Conservation (phyloP, 2,888 invertebrate genomes). For the Venustoraphidia nigricollis region DNA sequence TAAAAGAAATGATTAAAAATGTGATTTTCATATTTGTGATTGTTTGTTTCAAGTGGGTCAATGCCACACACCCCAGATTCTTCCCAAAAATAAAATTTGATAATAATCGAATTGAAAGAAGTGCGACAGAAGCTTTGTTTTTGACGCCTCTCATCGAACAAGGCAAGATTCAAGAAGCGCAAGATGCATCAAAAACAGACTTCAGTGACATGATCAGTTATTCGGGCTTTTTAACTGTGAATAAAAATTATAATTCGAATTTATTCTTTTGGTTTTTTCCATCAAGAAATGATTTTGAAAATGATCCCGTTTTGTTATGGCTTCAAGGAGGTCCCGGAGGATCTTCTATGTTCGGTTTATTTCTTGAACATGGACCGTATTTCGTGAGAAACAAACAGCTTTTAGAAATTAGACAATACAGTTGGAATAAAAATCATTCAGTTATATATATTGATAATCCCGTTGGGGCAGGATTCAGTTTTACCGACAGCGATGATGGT, state of each 20-base stretch:
- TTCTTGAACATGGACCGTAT: too few species aligned
- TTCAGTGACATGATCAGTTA: background rate
- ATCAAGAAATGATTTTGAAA: background rate
- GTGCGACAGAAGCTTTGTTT: background rate
- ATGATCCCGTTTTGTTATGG: background rate
- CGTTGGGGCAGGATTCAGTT: conserved; percentile 78
- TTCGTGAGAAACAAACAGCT: conserved; percentile 3
- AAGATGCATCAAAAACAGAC: background rate
- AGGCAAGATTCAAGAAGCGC: background rate
- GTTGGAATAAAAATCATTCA: conserved; percentile 64
- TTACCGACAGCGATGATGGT: conserved; percentile 55
- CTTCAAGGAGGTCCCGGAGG: too few species aligned
- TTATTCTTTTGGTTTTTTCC: background rate
- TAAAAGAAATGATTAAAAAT: too few species aligned
- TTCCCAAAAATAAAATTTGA: too few species aligned
- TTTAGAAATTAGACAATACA: conserved; percentile 28
- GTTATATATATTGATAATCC: conserved; percentile 79
- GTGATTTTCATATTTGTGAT: too few species aligned
- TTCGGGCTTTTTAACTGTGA: background rate
- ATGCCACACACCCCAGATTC: too few species aligned
- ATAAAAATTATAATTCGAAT: background rate
- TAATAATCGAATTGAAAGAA: too few species aligned
- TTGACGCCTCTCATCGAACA: background rate
- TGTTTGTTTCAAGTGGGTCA: too few species aligned
- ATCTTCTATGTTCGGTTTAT: too few species aligned